Base-by-base conservation (phyloP, 1,140 invertebrate species). In the Drosophila chauvacae region DNA sequence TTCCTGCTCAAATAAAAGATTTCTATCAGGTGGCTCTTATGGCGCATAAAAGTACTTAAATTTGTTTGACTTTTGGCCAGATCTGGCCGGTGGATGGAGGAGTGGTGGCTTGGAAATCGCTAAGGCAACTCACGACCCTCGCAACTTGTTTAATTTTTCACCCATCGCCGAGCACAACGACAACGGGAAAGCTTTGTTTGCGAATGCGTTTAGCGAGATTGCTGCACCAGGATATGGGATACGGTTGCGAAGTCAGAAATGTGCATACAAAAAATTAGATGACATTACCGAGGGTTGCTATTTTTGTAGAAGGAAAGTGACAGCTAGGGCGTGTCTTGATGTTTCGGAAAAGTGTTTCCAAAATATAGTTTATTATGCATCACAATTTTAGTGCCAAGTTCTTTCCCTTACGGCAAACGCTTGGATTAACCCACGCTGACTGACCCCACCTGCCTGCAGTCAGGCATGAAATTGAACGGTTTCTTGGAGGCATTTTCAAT, bases 11-110 rank as follows among this genome's bases (percentile, higher is more conserved):
- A 88, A 88, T 84, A 90, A 88, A 90, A 90, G 85, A 88, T 88
- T 84, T 88, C 85, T 84, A 88, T 88, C 84, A 88, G 85, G 85
- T 88, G 84, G 69, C 84, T 88, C 84, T 90, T 90, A 81, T 90
- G 73, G 77, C 85, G 81, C 85, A 88, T 88, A 72, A 90, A 88
- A 88, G 84, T 88, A 88, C 85, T 90, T 88, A 81, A 90, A 88
- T 81, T 81, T 88, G 84, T 90, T 88, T 88, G 85, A 88, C 85
- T 88, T 88, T 90, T 90, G 80, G 44, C 68, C 48, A 74, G 75
- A 78, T 81, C 53, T 44, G 62, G 55, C 18, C 41, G 23, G n/a
- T 35, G 23, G 39, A 11, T 14, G 45, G 18, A 45, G 44, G 50
- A 26, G 56, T 61, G 50, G 51, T 39, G 7, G 26, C 16, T 14